Base-by-base conservation (phyloP, 2,888 invertebrate genomes). In the Thelaira solivaga region DNA sequence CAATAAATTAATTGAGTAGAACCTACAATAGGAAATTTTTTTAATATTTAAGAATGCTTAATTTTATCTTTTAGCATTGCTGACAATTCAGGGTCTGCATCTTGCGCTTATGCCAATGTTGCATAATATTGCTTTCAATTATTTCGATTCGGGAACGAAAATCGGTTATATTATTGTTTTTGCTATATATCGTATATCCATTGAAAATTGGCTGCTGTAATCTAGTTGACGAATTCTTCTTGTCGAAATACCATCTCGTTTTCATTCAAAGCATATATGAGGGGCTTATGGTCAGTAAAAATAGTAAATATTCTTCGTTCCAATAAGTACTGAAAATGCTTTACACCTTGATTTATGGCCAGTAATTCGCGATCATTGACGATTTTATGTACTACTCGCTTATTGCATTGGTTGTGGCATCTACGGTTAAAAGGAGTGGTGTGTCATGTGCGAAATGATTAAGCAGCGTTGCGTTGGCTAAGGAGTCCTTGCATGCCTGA, bases 281-380 rank as follows among this genome's bases (percentile, higher is more conserved):
- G 45, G 6, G 79, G 76, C n/a, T 75, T 71, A 34, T 82, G 80
- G 81, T 88, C 87, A 0, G 87, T 88, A 20, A 78, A 83, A 1
- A 88, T 82, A 0, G 64, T 81, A 43, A 86, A 78, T 88, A 89
- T 5, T 29, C 74, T 62, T 5, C 71, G 74, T n/a, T 78, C 74
- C 2, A 78, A 39, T n/a, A 51, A 2, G 18, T 57, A 68, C 11
- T 67, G 49, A 22, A 75, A 74, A 49, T 67, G 71, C n/a, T 67
- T 24, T 4, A 74, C 61, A 4, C 39, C 77, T 36, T 72, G 71
- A 29, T 51, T 69, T 10, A 80, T 53, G 0, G 76, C 76, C 8
- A 49, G 18, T 8, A 31, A 8, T 8, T 4, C 7, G 10, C 4
- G 31, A 10, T 31, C 3, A 77, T 11, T 75, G 68, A 1, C 72